Percentiles rank a stretch among this genome's conserved stretches.
These are phyloP conservation scores for Villa cingulata DNA, from an alignment of 2,888 invertebrate species.

Conservation along the genomic window DNA sequence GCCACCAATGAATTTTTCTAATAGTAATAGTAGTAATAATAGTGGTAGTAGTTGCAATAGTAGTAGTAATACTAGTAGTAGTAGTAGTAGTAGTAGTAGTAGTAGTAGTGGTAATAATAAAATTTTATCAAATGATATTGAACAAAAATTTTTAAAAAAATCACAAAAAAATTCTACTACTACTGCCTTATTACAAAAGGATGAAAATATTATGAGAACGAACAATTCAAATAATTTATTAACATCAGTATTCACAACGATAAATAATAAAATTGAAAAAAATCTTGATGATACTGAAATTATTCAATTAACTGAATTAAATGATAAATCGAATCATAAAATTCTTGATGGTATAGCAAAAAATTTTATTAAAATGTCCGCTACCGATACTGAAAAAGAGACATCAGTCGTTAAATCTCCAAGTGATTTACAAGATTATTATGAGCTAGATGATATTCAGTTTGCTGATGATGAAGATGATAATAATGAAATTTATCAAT, in stretches of 20 bases:
- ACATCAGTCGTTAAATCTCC: slow-evolving; percentile 54
- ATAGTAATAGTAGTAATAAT: slow-evolving; percentile 27
- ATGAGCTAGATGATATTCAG: slow-evolving; percentile 49
- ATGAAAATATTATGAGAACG: background rate
- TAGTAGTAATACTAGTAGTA: too few species aligned
- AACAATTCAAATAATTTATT: slow-evolving; percentile 14
- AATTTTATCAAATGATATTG: slow-evolving; percentile 6
- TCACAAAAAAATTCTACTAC: too few species aligned
- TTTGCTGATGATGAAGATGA: slow-evolving; percentile 49
- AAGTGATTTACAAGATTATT: slow-evolving; percentile 42
- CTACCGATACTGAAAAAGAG: slow-evolving; percentile 43
- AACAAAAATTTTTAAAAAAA: too few species aligned
- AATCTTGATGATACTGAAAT: slow-evolving; percentile 26
- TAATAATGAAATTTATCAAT: slow-evolving; percentile 3
- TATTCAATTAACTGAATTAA: slow-evolving; percentile 22
- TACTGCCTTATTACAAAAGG: background rate
- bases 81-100: too few species aligned
- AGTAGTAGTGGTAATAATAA: too few species aligned
- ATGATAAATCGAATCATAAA: background rate
- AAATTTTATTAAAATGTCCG: background rate
- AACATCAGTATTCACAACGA: slow-evolving; percentile 20
- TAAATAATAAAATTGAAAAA: slow-evolving; percentile 33
- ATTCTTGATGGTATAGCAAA: background rate
- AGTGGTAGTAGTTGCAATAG: too few species aligned
- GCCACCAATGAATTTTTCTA: slow-evolving; percentile 20